These are phyloP conservation scores for Melanotus villosus DNA, from an alignment of 2,888 invertebrate species.

Conservation along the genomic window DNA sequence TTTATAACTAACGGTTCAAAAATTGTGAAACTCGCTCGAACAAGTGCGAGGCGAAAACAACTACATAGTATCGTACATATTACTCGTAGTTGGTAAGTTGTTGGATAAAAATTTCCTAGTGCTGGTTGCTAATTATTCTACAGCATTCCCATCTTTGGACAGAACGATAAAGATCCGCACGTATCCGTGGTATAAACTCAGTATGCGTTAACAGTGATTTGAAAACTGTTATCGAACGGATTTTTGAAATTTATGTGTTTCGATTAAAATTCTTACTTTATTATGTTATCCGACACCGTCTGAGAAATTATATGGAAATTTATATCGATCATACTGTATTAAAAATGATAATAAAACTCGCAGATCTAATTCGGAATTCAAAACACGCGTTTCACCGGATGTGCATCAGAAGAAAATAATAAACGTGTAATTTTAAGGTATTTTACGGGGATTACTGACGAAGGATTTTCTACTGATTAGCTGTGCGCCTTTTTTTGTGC, in stretches of 20 bases:
- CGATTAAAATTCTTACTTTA: not conserved
- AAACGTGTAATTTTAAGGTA: not conserved
- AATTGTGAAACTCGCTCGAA: not conserved
- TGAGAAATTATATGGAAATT: no score
- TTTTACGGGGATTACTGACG: not conserved
- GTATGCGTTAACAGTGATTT: not conserved
- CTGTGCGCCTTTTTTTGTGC: not conserved
- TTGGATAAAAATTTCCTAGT: slow-evolving; percentile 14
- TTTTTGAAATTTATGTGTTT: not conserved
- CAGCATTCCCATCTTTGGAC: slow-evolving; percentile 21
- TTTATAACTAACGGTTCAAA: slow-evolving; percentile 20
- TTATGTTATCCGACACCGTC: not conserved
- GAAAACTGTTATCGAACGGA: slow-evolving; percentile 4
- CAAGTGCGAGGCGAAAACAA: slow-evolving; percentile 5
- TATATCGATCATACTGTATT: no score
- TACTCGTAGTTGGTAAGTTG: slow-evolving; percentile 17
- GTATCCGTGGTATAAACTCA: slow-evolving; percentile 12
- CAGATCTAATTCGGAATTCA: not conserved
- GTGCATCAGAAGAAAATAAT: not conserved
- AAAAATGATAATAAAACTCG: no score
- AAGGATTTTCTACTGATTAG: not conserved
- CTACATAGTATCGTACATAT: slow-evolving; percentile 4
- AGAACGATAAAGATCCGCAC: slow-evolving; percentile 28
- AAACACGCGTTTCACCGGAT: slow-evolving; percentile 5
- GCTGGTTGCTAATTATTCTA: slow-evolving; percentile 28